These are phyloP conservation scores for Caenorhabditis doughertyi DNA, from an alignment of 2,888 invertebrate species.

Conservation along the genomic window DNA sequence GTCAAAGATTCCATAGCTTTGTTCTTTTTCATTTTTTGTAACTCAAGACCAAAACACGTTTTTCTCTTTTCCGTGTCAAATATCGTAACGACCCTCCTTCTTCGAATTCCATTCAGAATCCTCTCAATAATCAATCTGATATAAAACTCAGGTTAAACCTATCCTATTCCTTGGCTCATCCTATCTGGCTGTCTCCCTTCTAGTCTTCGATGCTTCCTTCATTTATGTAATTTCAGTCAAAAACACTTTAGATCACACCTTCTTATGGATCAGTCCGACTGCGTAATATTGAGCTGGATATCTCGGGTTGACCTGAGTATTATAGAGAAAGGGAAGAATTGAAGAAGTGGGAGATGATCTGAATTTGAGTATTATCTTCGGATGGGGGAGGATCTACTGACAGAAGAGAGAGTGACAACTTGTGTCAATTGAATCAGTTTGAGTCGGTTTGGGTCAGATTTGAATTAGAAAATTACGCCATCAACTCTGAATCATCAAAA, in stretches of 20 bases:
- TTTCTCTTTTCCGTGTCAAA: neutral
- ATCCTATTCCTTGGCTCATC: too few relatives aligned
- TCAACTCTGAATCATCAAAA: too few relatives aligned
- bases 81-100: neutral
- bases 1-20: too few relatives aligned
- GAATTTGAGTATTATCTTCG: neutral
- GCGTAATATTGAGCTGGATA: slow-evolving; percentile 42
- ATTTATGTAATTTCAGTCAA: neutral
- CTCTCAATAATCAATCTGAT: neutral
- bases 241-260: slow-evolving; percentile 34
- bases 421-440: too few relatives aligned
- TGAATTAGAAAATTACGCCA: too few relatives aligned
- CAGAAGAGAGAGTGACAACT: neutral
- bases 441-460: too few relatives aligned
- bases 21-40: too few relatives aligned
- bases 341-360: neutral
- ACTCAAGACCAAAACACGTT: too few relatives aligned
- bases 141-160: slow-evolving; percentile 1
- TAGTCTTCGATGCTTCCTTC: slow-evolving; percentile 13
- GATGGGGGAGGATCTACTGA: neutral
- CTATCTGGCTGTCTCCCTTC: neutral
- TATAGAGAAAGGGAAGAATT: neutral
- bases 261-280: slow-evolving; percentile 9
- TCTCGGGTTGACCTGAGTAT: slow-evolving; percentile 10
- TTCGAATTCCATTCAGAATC: neutral